phyloP scores from a whole-genome alignment of 2,797 vertebrate genomes.

The Molossus alvarezi region DNA sequence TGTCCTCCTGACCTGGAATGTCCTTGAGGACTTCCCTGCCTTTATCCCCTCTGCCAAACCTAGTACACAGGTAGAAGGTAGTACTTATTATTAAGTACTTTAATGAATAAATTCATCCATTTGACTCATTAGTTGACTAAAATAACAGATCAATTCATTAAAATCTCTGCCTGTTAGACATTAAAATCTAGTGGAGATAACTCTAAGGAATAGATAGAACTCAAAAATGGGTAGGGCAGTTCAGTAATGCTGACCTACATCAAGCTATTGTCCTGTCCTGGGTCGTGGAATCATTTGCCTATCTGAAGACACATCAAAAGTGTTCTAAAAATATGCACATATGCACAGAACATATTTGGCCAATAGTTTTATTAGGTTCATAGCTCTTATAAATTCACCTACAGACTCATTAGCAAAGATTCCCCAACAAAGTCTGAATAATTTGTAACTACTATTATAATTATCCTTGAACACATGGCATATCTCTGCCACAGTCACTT shows the following conservation, averaged over 20 bases:
- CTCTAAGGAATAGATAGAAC: neutral
- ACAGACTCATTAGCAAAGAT: neutral
- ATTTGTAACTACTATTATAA: neutral
- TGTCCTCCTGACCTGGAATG: neutral
- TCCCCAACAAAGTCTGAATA: neutral
- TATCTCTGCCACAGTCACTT: neutral
- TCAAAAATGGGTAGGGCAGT: neutral
- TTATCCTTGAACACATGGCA: neutral
- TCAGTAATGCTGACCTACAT: neutral
- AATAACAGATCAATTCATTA: constrained; percentile 3
- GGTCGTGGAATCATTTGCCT: neutral
- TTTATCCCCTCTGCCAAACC: neutral
- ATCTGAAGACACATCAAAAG: neutral
- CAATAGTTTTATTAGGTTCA: neutral
- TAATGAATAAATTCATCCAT: neutral
- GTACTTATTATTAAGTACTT: neutral
- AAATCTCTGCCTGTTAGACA: neutral
- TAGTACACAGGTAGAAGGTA: neutral
- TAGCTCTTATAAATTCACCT: neutral
- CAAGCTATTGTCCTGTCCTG: neutral
- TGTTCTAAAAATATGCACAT: neutral
- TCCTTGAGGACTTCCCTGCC: neutral
- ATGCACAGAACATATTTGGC: neutral
- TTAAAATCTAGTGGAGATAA: neutral
- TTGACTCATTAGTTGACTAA: constrained; percentile 14